Conservation (phyloP, 2,888 invertebrate genomes). For the Dolichopus griseipennis region DNA sequence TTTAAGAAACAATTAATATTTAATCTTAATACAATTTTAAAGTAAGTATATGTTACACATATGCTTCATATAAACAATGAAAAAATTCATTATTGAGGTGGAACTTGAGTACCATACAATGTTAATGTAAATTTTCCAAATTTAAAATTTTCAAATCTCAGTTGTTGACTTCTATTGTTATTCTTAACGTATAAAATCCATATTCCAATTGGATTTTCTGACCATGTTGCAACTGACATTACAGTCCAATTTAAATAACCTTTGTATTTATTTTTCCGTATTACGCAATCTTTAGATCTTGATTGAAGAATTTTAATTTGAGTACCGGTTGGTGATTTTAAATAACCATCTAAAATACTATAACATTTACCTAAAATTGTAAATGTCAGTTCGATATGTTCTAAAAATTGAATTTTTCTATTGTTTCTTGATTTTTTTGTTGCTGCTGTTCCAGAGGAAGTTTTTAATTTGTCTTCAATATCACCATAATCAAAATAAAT, state of each 20-base stretch:
- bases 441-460: too few species aligned
- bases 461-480: too few species aligned
- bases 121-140: too few species aligned
- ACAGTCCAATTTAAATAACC: slow-evolving; percentile 62
- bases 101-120: too few species aligned
- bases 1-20: too few species aligned
- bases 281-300: slow-evolving; percentile 60
- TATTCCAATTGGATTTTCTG: slow-evolving; percentile 64
- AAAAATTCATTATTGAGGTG: too few species aligned
- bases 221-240: slow-evolving; percentile 87
- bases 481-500: too few species aligned
- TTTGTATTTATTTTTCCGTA: slow-evolving; percentile 53
- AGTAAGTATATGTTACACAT: too few species aligned
- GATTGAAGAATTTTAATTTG: slow-evolving; percentile 59
- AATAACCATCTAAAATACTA: slow-evolving; percentile 65
- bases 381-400: slow-evolving; percentile 73
- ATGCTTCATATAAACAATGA: too few species aligned
- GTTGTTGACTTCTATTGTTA: slow-evolving; percentile 6
- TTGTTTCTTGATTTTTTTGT: too few species aligned
- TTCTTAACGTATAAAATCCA: slow-evolving; percentile 52
- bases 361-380: slow-evolving; percentile 62
- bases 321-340: slow-evolving; percentile 74
- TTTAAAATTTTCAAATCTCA: too few species aligned
- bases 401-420: slow-evolving; percentile 50
- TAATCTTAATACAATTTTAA: too few species aligned